phyloP scores from a whole-genome alignment of 2,888 invertebrate species.

The Frankliniella fusca region DNA sequence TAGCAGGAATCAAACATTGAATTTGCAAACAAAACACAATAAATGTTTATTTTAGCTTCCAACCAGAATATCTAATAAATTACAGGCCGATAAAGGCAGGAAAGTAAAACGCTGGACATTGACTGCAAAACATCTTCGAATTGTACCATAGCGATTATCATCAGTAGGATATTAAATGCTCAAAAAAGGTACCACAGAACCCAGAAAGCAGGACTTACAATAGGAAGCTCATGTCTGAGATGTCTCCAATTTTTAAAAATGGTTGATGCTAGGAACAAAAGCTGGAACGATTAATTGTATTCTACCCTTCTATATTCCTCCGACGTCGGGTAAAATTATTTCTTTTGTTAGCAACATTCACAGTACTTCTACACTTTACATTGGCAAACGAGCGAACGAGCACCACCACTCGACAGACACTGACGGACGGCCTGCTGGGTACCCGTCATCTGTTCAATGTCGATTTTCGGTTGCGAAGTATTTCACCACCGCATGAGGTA shows the following conservation, averaged over 20 bases:
- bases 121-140: too few relatives aligned
- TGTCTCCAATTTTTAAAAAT: not conserved
- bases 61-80: too few relatives aligned
- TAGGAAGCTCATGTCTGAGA: slow-evolving; percentile 21
- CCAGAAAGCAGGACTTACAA: not conserved
- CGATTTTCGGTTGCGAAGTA: too few relatives aligned
- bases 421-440: too few relatives aligned
- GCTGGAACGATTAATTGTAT: not conserved
- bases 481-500: too few relatives aligned
- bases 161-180: not conserved
- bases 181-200: not conserved
- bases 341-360: not conserved
- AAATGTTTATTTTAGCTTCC: too few relatives aligned
- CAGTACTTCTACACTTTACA: not conserved
- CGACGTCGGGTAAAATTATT: not conserved
- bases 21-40: too few relatives aligned
- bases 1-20: too few relatives aligned
- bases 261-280: not conserved
- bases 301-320: not conserved
- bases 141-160: not conserved
- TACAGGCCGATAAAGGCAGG: too few relatives aligned
- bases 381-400: not conserved
- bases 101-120: too few relatives aligned
- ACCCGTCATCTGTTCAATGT: too few relatives aligned
- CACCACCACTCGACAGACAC: too few relatives aligned